Base-by-base conservation (phyloP, 37 sponge, comb jelly and placozoan species). In the Halichondria panicea region DNA sequence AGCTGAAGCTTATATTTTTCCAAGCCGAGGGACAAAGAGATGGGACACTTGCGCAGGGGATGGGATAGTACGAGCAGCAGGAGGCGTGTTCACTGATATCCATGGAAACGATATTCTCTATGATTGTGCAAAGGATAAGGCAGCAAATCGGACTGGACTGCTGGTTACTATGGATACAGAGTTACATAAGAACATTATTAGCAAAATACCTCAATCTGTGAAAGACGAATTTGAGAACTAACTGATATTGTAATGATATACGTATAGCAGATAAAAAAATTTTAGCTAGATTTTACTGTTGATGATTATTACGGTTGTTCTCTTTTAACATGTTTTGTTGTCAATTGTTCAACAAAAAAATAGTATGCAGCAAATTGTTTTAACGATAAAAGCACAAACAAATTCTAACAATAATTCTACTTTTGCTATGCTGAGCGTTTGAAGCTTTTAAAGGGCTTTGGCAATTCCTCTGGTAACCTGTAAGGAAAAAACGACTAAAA, bases 31-130 rank as follows among this genome's bases (percentile, higher is more conserved):
- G 42, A 89, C 94, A 28, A 98, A 95, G 75, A 89, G 87, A 68
- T 98, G 99, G 99, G 99, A 98, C 66, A 90, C 91, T 25, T 98
- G 99, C 67, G 95, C 95, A n/a, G 89, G 89, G 11, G 93, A 98
- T 15, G 95, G 95, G 9, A 63, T 98, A 6, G 50, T 98, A 13
- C 52, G 71, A 39, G 82, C 91, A 25, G 60, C 77, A 12, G 93
- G 95, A 27, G 99, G 93, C 0, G 4, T 66, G 9, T 66, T 95
- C 66, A 92, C 95, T 45, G 91, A 98, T 43, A n/a, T 87, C 2
- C 55, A 63, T 31, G 99, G 99, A 22, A 74, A 78, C 9, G 63
- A 48, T 25, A 31, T 95, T 18, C 59, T 38, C 4, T 96, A 96
- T 63, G 54, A 77, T 5, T 63, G 76, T 25, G 77, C 60, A n/a